phyloP scores from a whole-genome alignment of 2,797 vertebrate genomes.

The Oreochromis mossambicus region DNA sequence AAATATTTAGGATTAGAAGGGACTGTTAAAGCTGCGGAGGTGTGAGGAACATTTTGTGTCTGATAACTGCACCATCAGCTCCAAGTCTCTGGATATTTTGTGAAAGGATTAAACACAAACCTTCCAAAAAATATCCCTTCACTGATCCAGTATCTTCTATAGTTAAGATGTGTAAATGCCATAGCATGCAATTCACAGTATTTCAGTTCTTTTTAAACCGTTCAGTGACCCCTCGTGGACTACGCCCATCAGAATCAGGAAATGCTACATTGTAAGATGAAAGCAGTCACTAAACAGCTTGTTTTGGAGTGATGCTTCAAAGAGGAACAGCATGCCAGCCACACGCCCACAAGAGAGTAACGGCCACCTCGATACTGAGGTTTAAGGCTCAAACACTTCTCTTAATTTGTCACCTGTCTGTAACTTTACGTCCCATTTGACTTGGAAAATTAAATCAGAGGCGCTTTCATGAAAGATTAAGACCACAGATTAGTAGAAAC shows the following conservation, averaged over 20 bases:
- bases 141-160: not conserved
- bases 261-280: not conserved
- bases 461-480: not conserved
- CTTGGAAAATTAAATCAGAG: not conserved
- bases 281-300: not conserved
- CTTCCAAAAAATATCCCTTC: not conserved
- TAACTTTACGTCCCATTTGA: not conserved
- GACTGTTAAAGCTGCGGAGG: not conserved
- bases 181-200: not conserved
- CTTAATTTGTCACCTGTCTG: not conserved
- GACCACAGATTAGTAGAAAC: not conserved
- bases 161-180: not conserved
- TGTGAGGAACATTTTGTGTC: not conserved
- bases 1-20: not conserved
- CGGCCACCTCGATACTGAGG: not conserved
- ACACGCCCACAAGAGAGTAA: not conserved
- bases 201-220: not conserved
- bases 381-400: not conserved
- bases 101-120: not conserved
- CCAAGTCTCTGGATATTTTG: not conserved
- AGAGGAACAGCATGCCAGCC: not conserved
- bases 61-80: not conserved
- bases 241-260: not conserved
- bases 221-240: not conserved
- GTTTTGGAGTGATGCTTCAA: not conserved